Evolutionary conservation across 2,113 vertebrate genomes (phyloP).

Genomic region (Pungitius pungitius): DNA sequence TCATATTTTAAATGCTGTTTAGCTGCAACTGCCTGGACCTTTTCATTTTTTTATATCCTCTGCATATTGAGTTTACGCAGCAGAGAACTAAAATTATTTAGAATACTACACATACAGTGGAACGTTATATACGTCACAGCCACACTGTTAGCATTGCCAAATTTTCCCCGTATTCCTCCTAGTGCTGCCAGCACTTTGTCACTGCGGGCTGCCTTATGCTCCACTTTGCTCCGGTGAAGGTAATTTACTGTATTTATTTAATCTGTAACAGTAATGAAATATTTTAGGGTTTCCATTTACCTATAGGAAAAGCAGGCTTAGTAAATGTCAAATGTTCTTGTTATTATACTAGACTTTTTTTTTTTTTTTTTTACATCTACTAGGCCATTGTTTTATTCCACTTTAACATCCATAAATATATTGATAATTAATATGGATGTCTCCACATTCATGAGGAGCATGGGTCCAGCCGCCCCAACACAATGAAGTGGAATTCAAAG

Average conservation of each 20-base stretch:
- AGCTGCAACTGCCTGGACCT: slow-evolving; percentile 4
- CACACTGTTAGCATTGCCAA: slow-evolving; percentile 54
- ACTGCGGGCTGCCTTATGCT: slow-evolving; percentile 22
- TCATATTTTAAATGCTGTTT: slow-evolving; percentile 37
- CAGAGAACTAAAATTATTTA: slow-evolving; percentile 41
- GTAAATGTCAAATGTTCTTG: slow-evolving; percentile 45
- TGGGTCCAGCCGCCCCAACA: neutral
- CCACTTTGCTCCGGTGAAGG: slow-evolving; percentile 35
- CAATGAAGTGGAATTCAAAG: slow-evolving; percentile 2
- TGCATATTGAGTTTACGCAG: slow-evolving; percentile 5
- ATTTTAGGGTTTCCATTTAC: slow-evolving; percentile 42
- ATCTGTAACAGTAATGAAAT: slow-evolving; percentile 57
- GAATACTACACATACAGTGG: slow-evolving; percentile 45
- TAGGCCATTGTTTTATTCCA: slow-evolving; percentile 5
- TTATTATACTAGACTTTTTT: slow-evolving; percentile 42
- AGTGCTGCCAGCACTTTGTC: slow-evolving; percentile 46
- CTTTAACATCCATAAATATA: slow-evolving; percentile 3
- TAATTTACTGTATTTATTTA: slow-evolving; percentile 56
- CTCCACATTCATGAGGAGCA: neutral
- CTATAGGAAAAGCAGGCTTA: slow-evolving; percentile 8
- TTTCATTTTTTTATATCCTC: slow-evolving; percentile 35
- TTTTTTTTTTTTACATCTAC: slow-evolving; percentile 28
- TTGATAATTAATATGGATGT: neutral
- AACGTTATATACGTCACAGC: slow-evolving; percentile 59
- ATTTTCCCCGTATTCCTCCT: slow-evolving; percentile 50